Evolutionary conservation across 2,113 vertebrate species (phyloP), one percentile per base, ranked within the genome.

Genomic region (Brachirus orientalis): DNA sequence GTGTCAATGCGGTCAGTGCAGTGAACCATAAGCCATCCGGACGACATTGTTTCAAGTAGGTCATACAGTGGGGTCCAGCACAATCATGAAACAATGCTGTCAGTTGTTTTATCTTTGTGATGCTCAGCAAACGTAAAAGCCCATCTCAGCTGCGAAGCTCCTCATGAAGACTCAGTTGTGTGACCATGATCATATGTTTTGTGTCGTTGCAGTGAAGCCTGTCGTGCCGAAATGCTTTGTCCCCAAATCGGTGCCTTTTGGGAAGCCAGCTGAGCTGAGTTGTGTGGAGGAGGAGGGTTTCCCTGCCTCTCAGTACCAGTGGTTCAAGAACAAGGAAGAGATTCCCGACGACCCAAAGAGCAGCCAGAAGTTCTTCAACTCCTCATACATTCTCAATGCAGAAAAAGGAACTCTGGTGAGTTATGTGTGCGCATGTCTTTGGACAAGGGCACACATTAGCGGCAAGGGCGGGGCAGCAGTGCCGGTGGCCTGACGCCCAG

Each of bases 231-330:
- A 93, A 63, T 99, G 98, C 86, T 93, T 84, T 0, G 95, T 98
- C 28, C 98, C 98, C 0, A 94, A 95, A 68, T 95, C 98, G 0
- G 96, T 99, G 36, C 98, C 97, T 0, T 96, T 97, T 9, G 97
- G 98, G 45, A 98, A 98, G 89, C 85, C 90, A 0, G 96, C 97
- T 0, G 95, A 94, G 33, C 94, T 99, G 17, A 91, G 92, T 52
- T 99, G 98, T 52, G 84, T 95, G 16, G 98, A 99, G 86, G 90
- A 93, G 0, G 96, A 98, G 79, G 98, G 97, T 4, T 95, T 92
- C 84, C 98, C 98, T 0, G 94, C 93, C 51, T 95, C 98, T 1
- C 90, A 93, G 2, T 99, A 98, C 89, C 95, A 94, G 86, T 99
- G 98, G 98, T 98, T 98, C 86, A 96, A 94, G 77, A 95, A 96